Evolutionary conservation across 2,797 vertebrate genomes (phyloP).

Genomic region (Simalia tracyae): DNA sequence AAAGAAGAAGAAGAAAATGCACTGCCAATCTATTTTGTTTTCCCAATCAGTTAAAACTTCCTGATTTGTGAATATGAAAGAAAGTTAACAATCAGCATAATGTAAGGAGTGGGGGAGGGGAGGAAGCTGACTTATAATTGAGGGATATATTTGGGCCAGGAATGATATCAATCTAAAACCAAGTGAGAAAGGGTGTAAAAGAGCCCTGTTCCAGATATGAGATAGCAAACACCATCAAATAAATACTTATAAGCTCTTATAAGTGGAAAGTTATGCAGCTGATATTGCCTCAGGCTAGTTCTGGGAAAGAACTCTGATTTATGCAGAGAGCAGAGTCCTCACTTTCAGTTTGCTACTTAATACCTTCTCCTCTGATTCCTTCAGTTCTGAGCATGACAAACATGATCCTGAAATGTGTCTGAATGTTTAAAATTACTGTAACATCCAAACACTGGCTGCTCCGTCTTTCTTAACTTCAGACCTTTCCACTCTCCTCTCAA

Average conservation of each 20-base stretch:
- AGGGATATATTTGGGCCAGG: neutral
- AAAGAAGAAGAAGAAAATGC: neutral
- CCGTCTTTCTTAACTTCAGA: constrained; percentile 10
- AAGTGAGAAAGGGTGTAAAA: neutral
- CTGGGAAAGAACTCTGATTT: neutral
- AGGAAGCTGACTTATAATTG: neutral
- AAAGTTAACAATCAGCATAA: neutral
- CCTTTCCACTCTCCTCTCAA: constrained; percentile 4
- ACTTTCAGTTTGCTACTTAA: neutral
- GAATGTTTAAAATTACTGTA: constrained; percentile 19
- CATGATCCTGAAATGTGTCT: neutral
- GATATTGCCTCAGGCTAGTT: neutral
- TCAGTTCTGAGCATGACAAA: constrained; percentile 9
- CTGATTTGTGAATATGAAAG: neutral
- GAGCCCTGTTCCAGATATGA: neutral
- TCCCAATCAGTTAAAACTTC: neutral
- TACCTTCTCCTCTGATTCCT: neutral
- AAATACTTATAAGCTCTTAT: neutral
- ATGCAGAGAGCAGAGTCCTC: neutral
- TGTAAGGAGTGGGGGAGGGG: neutral
- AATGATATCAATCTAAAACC: neutral
- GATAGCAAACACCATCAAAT: neutral
- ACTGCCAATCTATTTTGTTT: neutral
- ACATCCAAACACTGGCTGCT: constrained; percentile 15
- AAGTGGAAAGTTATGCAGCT: neutral